Percentiles rank a stretch among this genome's conserved stretches.
phyloP scores from a whole-genome alignment of 1,140 invertebrate species.

The Eulimnadia texana region DNA sequence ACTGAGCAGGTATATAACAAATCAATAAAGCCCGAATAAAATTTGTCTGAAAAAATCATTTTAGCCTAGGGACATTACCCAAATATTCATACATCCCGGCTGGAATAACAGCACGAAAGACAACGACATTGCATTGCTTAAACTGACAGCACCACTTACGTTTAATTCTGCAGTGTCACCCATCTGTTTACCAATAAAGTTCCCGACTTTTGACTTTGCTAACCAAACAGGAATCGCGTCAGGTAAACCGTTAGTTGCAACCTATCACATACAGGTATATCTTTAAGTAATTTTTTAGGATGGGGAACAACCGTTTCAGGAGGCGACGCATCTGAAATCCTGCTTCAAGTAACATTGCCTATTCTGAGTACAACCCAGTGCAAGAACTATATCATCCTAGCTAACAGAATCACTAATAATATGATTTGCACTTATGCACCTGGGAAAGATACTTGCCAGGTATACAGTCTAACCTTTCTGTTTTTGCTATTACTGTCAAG shows the following conservation, averaged over 20 bases:
- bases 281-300: no score
- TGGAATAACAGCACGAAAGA: slow-evolving; percentile 23
- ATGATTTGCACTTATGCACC: slow-evolving; percentile 51
- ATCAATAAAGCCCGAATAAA: background rate
- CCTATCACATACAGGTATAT: background rate
- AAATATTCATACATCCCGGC: no score
- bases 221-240: slow-evolving; percentile 22
- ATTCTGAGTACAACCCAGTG: slow-evolving; percentile 40
- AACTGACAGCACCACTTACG: slow-evolving; percentile 30
- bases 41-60: background rate
- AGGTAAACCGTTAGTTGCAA: background rate
- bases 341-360: slow-evolving; percentile 41
- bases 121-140: slow-evolving; percentile 48
- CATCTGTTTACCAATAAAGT: slow-evolving; percentile 48
- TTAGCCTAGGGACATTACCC: background rate
- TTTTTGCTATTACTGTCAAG: background rate
- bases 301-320: slow-evolving; percentile 44
- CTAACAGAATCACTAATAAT: slow-evolving; percentile 28
- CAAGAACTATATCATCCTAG: slow-evolving; percentile 19
- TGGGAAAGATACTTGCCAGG: slow-evolving; percentile 43
- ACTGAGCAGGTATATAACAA: no score
- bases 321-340: slow-evolving; percentile 36
- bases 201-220: slow-evolving; percentile 29
- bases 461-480: background rate
- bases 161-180: slow-evolving; percentile 41